phyloP scores from a whole-genome alignment of 2,797 vertebrate genomes.

The Molothrus ater region DNA sequence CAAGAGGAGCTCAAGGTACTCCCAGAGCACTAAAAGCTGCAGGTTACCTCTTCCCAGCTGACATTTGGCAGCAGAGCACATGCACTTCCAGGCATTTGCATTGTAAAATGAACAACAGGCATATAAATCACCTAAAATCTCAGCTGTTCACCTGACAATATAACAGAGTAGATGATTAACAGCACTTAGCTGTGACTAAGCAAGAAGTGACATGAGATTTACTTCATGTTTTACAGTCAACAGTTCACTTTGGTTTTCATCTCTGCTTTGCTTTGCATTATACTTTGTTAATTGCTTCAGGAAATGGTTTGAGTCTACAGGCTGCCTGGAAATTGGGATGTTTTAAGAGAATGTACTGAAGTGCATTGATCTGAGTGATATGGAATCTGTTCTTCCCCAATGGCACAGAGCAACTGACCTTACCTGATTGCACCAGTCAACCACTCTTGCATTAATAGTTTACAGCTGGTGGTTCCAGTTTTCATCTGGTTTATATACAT shows the following conservation, averaged over 20 bases:
- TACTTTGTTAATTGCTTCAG: not conserved
- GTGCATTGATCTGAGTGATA: not conserved
- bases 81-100: constrained; percentile 20
- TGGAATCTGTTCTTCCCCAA: not conserved
- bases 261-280: not conserved
- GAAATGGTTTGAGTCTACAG: constrained; percentile 15
- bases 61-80: not conserved
- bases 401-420: not conserved
- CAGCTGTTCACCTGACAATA: not conserved
- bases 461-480: not conserved
- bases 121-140: constrained; percentile 25
- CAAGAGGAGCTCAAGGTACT: not conserved
- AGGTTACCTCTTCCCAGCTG: constrained; percentile 18
- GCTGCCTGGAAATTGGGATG: constrained; percentile 35
- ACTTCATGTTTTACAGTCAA: not conserved
- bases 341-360: constrained; percentile 32
- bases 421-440: not conserved
- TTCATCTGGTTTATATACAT: not conserved
- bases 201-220: not conserved
- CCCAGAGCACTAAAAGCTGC: not conserved
- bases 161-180: constrained; percentile 5
- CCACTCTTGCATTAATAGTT: not conserved
- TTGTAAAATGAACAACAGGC: constrained; percentile 4
- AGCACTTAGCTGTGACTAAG: constrained; percentile 11
- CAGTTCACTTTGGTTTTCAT: not conserved